These are phyloP conservation scores for Prosopocoilus inquinatus DNA, from an alignment of 2,888 invertebrate species.

Conservation along the genomic window DNA sequence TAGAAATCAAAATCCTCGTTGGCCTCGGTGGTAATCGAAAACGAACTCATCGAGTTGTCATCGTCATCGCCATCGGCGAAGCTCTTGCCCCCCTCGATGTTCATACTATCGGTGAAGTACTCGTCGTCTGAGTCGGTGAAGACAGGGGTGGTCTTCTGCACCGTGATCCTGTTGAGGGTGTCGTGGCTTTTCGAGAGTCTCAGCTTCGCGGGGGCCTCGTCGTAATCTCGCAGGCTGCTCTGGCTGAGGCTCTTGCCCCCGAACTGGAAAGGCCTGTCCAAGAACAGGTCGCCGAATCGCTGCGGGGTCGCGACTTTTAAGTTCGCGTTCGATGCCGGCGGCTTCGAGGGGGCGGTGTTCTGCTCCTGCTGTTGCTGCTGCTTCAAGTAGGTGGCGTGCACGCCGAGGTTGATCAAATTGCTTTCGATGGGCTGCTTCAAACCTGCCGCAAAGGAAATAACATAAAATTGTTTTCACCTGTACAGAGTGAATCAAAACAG, in stretches of 20 bases:
- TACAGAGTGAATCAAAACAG: too few relatives aligned
- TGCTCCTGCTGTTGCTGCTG: conserved; percentile 25
- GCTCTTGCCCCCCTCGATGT: conserved; percentile 45
- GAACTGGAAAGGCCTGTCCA: too few relatives aligned
- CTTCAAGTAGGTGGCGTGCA: conserved; percentile 41
- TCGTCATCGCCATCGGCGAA: conserved; percentile 39
- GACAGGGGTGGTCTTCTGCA: conserved; percentile 14
- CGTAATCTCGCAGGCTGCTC: not conserved
- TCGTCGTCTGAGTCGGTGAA: conserved; percentile 40
- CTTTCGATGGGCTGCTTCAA: conserved; percentile 20
- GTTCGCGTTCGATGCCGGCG: not conserved
- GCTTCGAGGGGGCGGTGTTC: not conserved
- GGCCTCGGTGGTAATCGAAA: conserved; percentile 62
- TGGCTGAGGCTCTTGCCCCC: not conserved
- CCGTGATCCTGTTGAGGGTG: conserved; percentile 24
- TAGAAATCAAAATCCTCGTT: conserved; percentile 65
- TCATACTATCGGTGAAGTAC: conserved; percentile 47
- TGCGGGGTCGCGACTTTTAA: too few relatives aligned
- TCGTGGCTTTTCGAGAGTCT: conserved; percentile 29
- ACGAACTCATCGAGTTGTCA: conserved; percentile 47
- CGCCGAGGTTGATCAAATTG: conserved; percentile 39
- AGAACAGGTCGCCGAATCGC: too few relatives aligned
- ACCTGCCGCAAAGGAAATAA: too few relatives aligned
- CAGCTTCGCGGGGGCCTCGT: not conserved
- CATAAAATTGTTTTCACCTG: too few relatives aligned